Percentiles rank a stretch among this genome's conserved stretches.
phyloP scores from a whole-genome alignment of 2,113 vertebrate genomes.

The Lampris megalopsis region DNA sequence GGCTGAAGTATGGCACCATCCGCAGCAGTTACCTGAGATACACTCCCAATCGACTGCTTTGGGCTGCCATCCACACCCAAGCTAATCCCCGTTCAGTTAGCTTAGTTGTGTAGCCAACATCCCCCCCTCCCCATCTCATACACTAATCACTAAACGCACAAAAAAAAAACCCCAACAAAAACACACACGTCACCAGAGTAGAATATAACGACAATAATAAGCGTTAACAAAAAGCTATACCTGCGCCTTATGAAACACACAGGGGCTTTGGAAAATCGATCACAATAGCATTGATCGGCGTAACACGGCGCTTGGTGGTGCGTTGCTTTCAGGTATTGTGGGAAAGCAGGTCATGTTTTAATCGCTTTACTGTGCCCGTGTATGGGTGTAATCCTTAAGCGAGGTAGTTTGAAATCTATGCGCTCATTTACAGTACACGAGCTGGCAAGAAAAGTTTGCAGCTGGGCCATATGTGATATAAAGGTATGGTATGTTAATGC shows the following conservation, averaged over 20 bases:
- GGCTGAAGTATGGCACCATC: slow-evolving; percentile 21
- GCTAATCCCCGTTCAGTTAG: slow-evolving; percentile 53
- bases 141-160: slow-evolving; percentile 33
- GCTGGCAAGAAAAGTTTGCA: slow-evolving; percentile 36
- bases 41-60: slow-evolving; percentile 48
- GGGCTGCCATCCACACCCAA: slow-evolving; percentile 57
- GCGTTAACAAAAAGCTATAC: slow-evolving; percentile 48
- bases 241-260: slow-evolving; percentile 58
- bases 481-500: slow-evolving; percentile 9
- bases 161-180: slow-evolving; percentile 14
- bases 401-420: slow-evolving; percentile 38
- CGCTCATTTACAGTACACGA: slow-evolving; percentile 42
- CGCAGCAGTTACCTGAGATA: slow-evolving; percentile 59
- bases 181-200: slow-evolving; percentile 18
- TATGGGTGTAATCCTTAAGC: slow-evolving; percentile 47
- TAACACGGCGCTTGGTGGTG: slow-evolving; percentile 45
- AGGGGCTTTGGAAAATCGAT: slow-evolving; percentile 61
- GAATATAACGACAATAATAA: slow-evolving; percentile 65
- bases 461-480: background rate
- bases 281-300: slow-evolving; percentile 60
- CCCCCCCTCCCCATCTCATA: slow-evolving; percentile 21
- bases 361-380: slow-evolving; percentile 53
- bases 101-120: slow-evolving; percentile 37
- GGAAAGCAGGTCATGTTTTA: slow-evolving; percentile 71
- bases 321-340: slow-evolving; percentile 57